Evolutionary conservation across 2,113 vertebrate genomes (phyloP).

Genomic region (Limnothrissa miodon): DNA sequence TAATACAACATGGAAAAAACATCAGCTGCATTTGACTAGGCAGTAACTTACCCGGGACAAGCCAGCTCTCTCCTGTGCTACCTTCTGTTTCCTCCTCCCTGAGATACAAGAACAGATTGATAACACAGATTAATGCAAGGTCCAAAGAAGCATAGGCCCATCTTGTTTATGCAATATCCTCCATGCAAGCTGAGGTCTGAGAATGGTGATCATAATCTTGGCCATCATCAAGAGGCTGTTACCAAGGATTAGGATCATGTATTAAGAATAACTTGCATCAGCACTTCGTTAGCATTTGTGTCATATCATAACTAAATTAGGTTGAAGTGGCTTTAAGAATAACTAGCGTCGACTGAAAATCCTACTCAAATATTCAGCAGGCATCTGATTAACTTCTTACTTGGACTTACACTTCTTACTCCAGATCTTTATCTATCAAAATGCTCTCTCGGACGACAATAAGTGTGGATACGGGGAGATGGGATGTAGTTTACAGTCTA

Average conservation of each 20-base stretch:
- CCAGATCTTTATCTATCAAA: neutral
- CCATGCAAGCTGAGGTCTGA: too few relatives aligned
- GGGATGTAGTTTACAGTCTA: neutral
- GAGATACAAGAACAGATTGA: slow-evolving; percentile 25
- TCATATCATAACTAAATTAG: neutral
- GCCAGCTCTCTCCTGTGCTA: slow-evolving; percentile 83
- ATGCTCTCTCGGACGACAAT: neutral
- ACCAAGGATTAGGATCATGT: too few relatives aligned
- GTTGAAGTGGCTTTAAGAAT: too few relatives aligned
- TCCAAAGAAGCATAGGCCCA: neutral
- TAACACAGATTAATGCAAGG: neutral
- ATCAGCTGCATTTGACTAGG: neutral
- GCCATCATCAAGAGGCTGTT: too few relatives aligned
- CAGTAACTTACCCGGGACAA: slow-evolving; percentile 78
- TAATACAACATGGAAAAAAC: neutral
- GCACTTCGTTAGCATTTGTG: too few relatives aligned
- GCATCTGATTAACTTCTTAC: neutral
- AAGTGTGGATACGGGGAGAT: neutral
- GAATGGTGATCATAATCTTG: too few relatives aligned
- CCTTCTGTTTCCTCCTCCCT: slow-evolving; percentile 91
- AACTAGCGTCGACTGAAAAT: too few relatives aligned
- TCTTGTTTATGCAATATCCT: neutral
- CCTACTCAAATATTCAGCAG: neutral
- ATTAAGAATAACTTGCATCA: too few relatives aligned
- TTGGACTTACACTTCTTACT: neutral